Conservation (phyloP, 2,888 invertebrate genomes). For the Microplitis manilae region DNA sequence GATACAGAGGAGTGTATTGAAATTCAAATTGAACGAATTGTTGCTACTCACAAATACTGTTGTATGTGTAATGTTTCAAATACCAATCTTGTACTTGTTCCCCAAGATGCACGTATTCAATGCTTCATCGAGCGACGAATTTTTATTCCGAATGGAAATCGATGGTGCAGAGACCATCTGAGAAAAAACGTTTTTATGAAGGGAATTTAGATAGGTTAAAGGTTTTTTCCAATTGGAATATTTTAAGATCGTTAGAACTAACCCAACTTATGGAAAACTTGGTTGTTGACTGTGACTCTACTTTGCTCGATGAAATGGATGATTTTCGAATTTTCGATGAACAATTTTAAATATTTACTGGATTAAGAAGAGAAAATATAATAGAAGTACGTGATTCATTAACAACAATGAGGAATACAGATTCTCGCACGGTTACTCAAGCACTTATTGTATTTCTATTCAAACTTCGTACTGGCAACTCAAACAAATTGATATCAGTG, state of each 20-base stretch:
- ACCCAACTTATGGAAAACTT: constrained; percentile 29
- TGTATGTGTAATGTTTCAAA: constrained; percentile 42
- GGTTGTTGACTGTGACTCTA: constrained; percentile 31
- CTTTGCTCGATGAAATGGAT: constrained; percentile 17
- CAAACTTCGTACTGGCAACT: constrained; percentile 39
- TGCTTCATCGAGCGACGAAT: constrained; percentile 44
- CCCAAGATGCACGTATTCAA: constrained; percentile 48
- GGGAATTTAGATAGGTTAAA: constrained; percentile 38
- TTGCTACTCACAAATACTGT: constrained; percentile 50
- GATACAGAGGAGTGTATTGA: constrained; percentile 41
- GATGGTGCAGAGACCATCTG: constrained; percentile 50
- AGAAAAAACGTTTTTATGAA: constrained; percentile 49
- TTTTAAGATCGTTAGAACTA: constrained; percentile 15
- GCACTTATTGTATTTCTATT: constrained; percentile 33
- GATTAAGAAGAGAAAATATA: constrained; percentile 15
- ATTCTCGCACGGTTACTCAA: constrained; percentile 29
- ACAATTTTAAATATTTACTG: constrained; percentile 21
- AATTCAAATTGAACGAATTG: constrained; percentile 45
- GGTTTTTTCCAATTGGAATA: constrained; percentile 31
- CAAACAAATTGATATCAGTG: constrained; percentile 31
- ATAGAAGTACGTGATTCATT: constrained; percentile 10
- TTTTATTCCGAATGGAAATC: constrained; percentile 51
- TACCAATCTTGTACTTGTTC: constrained; percentile 39
- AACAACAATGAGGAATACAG: constrained; percentile 21
- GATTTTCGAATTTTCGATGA: constrained; percentile 20